phyloP scores from a whole-genome alignment of 2,888 invertebrate genomes.

The Polydesmus complanatus region DNA sequence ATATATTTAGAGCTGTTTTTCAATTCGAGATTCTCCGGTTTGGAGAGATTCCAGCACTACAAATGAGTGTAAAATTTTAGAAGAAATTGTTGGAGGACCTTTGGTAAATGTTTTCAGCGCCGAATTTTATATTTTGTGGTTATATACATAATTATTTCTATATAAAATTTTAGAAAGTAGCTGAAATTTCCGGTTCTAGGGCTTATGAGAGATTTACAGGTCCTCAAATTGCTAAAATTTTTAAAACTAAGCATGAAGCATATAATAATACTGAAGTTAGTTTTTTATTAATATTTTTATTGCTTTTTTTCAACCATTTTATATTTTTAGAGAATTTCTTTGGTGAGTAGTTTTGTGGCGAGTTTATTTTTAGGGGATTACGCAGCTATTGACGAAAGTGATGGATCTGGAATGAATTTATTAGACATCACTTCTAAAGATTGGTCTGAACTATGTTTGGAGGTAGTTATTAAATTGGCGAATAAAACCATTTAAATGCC shows the following conservation, averaged over 20 bases:
- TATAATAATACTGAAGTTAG: conserved; percentile 60
- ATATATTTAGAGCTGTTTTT: conserved; percentile 45
- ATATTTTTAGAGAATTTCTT: conserved; percentile 56
- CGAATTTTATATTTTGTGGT: conserved; percentile 2
- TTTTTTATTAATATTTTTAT: background rate
- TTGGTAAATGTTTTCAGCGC: conserved; percentile 43
- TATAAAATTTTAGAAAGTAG: conserved; percentile 46
- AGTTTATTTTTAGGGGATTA: conserved; percentile 74
- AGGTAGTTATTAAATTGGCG: conserved; percentile 38
- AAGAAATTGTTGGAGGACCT: conserved; percentile 64
- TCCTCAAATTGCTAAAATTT: conserved; percentile 80
- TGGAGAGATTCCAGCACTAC: conserved; percentile 92
- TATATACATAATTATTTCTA: no score
- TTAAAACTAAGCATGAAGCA: conserved; percentile 49
- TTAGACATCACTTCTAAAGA: conserved; percentile 60
- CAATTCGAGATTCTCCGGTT: conserved; percentile 65
- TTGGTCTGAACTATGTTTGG: conserved; percentile 61
- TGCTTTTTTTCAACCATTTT: no score
- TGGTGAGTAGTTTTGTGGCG: conserved; percentile 84
- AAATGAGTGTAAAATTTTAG: conserved; percentile 59
- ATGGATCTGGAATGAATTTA: conserved; percentile 94
- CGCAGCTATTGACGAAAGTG: conserved; percentile 79
- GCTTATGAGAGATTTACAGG: conserved; percentile 88
- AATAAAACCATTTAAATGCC: conserved; percentile 4
- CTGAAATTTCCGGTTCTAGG: conserved; percentile 67